Conservation (phyloP, 2,888 invertebrate genomes). For the Busseola fusca region DNA sequence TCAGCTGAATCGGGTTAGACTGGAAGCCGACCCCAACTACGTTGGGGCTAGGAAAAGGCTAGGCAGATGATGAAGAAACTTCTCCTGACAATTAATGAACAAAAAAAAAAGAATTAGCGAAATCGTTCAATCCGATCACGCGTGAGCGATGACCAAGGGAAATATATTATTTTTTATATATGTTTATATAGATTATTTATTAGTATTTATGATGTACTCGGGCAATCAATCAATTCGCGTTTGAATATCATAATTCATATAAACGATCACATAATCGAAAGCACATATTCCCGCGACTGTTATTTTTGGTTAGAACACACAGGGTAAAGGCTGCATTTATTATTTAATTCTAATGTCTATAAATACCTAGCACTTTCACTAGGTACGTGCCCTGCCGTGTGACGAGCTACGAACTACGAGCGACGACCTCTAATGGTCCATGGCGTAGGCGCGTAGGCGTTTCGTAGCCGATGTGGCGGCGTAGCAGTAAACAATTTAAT, state of each 20-base stretch:
- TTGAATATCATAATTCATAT: not conserved
- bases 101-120: too few species aligned
- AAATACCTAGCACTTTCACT: conserved; percentile 3
- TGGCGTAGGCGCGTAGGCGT: conserved; percentile 4
- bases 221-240: not conserved
- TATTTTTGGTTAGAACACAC: not conserved
- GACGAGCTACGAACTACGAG: too few species aligned
- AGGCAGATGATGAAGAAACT: too few species aligned
- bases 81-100: too few species aligned
- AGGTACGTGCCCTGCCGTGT: not conserved
- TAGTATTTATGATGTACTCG: not conserved
- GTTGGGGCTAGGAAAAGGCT: too few species aligned
- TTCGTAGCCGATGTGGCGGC: conserved; percentile 1
- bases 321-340: not conserved
- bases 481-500: not conserved
- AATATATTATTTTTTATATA: too few species aligned
- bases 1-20: too few species aligned
- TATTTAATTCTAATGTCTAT: not conserved
- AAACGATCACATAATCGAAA: not conserved
- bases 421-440: not conserved
- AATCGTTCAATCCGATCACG: too few species aligned
- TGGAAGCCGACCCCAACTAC: too few species aligned
- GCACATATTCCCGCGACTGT: not conserved
- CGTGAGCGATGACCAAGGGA: too few species aligned
- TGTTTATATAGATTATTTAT: too few species aligned